phyloP scores from a whole-genome alignment of 2,888 invertebrate genomes.

The Bellardia pandia region DNA sequence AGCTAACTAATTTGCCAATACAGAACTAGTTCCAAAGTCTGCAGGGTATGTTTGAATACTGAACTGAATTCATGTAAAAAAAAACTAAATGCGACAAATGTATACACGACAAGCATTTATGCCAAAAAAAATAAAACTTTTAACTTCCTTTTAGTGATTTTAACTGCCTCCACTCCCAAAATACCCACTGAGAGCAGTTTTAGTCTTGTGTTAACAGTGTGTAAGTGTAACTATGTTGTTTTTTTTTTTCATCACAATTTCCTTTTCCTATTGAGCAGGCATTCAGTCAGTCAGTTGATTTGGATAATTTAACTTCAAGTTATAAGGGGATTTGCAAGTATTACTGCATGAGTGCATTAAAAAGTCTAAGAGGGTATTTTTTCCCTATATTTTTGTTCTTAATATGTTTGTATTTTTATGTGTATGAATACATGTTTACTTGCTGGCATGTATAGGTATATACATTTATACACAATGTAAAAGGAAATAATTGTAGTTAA shows the following conservation, averaged over 20 bases:
- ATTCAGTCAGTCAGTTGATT: conserved; percentile 45
- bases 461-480: background rate
- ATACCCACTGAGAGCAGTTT: too few species aligned
- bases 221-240: conserved; percentile 27
- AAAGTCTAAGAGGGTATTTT: conserved; percentile 33
- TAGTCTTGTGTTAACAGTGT: conserved; percentile 1
- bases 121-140: conserved; percentile 31
- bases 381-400: conserved; percentile 7
- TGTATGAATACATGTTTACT: background rate
- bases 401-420: conserved; percentile 22
- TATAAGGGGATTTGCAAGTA: conserved; percentile 49
- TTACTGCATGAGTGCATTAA: conserved; percentile 60
- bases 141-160: conserved; percentile 27
- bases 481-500: conserved; percentile 45
- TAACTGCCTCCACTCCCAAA: background rate
- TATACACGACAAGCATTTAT: conserved; percentile 50
- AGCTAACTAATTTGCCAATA: too few species aligned
- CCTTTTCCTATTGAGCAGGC: conserved; percentile 61
- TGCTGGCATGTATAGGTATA: background rate
- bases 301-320: conserved; percentile 67
- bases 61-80: conserved; percentile 53
- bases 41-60: conserved; percentile 1
- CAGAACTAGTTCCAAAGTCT: too few species aligned
- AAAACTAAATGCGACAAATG: conserved; percentile 54
- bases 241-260: conserved; percentile 62